Conservation (phyloP, 2,888 invertebrate genomes). For the Drosophila atroscutellata region DNA sequence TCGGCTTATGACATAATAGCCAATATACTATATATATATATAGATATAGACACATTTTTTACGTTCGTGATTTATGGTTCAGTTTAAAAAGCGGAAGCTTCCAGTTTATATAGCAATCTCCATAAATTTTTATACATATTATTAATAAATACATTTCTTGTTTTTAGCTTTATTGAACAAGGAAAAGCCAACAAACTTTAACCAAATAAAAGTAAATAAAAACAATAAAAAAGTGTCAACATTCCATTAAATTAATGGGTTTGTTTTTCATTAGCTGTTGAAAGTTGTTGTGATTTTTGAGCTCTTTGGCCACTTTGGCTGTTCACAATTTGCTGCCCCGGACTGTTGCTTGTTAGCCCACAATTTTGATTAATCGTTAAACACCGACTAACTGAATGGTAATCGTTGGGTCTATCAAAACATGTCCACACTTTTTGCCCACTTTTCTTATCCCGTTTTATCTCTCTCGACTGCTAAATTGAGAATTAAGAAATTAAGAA, state of each 20-base stretch:
- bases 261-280: conserved; percentile 10
- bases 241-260: conserved; percentile 49
- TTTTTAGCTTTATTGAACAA: conserved; percentile 40
- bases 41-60: neutral
- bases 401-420: conserved; percentile 1
- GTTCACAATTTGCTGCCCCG: conserved; percentile 59
- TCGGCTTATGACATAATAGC: conserved; percentile 76
- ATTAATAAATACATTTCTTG: conserved; percentile 51
- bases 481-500: too few relatives aligned
- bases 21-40: conserved; percentile 20
- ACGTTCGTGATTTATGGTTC: conserved; percentile 63
- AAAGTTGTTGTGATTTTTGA: conserved; percentile 17
- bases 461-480: too few relatives aligned
- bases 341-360: conserved; percentile 51
- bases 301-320: conserved; percentile 7
- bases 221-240: conserved; percentile 33
- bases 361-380: conserved; percentile 69
- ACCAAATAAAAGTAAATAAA: conserved; percentile 14
- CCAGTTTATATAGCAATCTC: conserved; percentile 63
- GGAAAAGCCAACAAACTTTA: conserved; percentile 40
- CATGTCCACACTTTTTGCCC: conserved; percentile 15
- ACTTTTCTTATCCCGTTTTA: neutral
- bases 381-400: conserved; percentile 18
- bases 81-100: conserved; percentile 60
- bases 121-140: conserved; percentile 49